These are phyloP conservation scores for Diadophis punctatus DNA, from an alignment of 2,113 vertebrate genomes.

Conservation along the genomic window DNA sequence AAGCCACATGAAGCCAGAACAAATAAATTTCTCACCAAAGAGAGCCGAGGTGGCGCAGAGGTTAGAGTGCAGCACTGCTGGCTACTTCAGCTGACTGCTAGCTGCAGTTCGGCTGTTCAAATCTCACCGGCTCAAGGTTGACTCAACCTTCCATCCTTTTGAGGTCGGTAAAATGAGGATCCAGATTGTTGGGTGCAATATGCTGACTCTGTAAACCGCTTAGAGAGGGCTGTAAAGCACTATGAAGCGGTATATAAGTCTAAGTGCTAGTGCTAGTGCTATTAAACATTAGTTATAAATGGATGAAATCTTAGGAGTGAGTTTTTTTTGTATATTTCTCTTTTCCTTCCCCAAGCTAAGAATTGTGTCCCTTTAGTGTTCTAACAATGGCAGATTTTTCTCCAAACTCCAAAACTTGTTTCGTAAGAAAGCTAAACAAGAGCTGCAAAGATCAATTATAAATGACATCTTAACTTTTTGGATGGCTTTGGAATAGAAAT, in stretches of 20 bases:
- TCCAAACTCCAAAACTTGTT: neutral
- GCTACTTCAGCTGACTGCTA: too few species aligned
- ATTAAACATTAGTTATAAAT: slow-evolving; percentile 76
- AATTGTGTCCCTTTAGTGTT: slow-evolving; percentile 31
- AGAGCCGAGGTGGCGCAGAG: too few species aligned
- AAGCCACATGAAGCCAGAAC: slow-evolving; percentile 58
- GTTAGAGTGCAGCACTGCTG: too few species aligned
- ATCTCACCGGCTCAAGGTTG: too few species aligned
- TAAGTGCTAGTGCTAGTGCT: too few species aligned
- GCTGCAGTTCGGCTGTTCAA: too few species aligned
- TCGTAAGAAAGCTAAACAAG: neutral
- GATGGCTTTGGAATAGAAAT: slow-evolving; percentile 22
- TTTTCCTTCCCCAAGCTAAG: slow-evolving; percentile 27
- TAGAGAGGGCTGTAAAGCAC: too few species aligned
- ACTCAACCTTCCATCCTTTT: too few species aligned
- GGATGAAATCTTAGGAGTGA: slow-evolving; percentile 76
- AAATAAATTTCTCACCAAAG: slow-evolving; percentile 68
- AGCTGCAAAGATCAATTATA: neutral
- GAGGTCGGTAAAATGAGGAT: too few species aligned
- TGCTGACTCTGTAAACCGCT: too few species aligned
- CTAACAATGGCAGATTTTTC: slow-evolving; percentile 2
- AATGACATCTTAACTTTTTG: neutral
- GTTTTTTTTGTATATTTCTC: slow-evolving; percentile 34
- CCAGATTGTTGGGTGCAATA: too few species aligned
- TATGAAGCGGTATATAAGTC: too few species aligned